Conservation (phyloP, 2,113 vertebrate genomes). For the Daphoenositta chrysoptera region DNA sequence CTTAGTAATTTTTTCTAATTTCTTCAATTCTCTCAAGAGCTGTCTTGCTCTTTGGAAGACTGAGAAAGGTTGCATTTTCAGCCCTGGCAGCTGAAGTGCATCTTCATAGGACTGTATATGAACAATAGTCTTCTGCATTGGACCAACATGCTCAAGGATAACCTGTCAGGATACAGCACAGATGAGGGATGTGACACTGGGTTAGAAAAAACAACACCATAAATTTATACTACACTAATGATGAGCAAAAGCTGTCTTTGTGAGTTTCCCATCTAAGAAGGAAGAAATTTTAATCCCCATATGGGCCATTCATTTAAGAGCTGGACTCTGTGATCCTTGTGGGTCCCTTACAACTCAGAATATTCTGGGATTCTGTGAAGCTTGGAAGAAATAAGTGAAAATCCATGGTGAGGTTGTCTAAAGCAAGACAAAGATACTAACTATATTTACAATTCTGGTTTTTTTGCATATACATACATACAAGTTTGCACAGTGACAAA, state of each 20-base stretch:
- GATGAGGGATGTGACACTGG: neutral
- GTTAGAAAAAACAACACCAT: neutral
- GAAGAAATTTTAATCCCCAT: neutral
- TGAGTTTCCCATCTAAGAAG: neutral
- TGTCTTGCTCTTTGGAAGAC: conserved; percentile 79
- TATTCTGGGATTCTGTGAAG: neutral
- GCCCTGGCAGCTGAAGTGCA: conserved; percentile 75
- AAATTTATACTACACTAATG: neutral
- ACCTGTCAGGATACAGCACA: conserved; percentile 63
- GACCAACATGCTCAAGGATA: conserved; percentile 76
- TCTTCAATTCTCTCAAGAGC: conserved; percentile 77
- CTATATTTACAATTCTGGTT: neutral
- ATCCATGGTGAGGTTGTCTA: neutral
- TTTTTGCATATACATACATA: neutral
- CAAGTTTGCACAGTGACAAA: neutral
- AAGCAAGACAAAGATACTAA: neutral
- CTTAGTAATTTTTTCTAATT: conserved; percentile 81
- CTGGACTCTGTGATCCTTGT: neutral
- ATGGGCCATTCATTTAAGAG: neutral
- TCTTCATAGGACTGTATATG: conserved; percentile 81
- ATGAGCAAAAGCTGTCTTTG: neutral
- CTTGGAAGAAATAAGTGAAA: neutral
- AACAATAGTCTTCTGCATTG: conserved; percentile 81
- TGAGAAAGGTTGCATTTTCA: conserved; percentile 72
- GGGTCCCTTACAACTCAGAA: neutral